phyloP scores from a whole-genome alignment of 2,888 invertebrate genomes.

The Graphium colonna region DNA sequence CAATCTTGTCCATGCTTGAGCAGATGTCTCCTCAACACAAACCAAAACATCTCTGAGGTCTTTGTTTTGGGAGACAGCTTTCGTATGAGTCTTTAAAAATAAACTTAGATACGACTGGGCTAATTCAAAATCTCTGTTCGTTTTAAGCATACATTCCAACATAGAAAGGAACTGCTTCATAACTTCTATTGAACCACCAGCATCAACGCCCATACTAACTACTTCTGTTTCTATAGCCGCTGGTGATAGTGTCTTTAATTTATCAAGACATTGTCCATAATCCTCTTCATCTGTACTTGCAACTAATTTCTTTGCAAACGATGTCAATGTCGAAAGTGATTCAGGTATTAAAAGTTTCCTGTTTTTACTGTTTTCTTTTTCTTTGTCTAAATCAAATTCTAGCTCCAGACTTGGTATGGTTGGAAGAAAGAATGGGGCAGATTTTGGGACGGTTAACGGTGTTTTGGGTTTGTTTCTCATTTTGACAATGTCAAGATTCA shows the following conservation, averaged over 20 bases:
- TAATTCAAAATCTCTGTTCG: constrained; percentile 92
- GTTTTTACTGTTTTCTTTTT: constrained; percentile 50
- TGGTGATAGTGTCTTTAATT: constrained; percentile 86
- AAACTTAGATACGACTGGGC: constrained; percentile 93
- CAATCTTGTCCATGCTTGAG: constrained; percentile 82
- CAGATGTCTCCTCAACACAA: constrained; percentile 80
- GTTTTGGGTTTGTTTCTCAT: constrained; percentile 94
- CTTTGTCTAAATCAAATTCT: constrained; percentile 86
- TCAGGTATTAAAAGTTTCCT: constrained; percentile 80
- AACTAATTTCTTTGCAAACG: constrained; percentile 83
- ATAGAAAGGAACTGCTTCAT: constrained; percentile 90
- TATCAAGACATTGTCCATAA: constrained; percentile 80
- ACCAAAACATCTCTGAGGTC: constrained; percentile 77
- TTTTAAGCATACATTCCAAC: constrained; percentile 84
- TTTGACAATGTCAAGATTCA: constrained; percentile 92
- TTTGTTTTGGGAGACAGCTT: constrained; percentile 76
- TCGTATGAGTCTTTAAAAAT: constrained; percentile 90
- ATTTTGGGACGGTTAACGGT: constrained; percentile 89
- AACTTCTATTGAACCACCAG: constrained; percentile 84
- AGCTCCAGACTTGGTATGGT: constrained; percentile 91
- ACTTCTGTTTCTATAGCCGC: constrained; percentile 94
- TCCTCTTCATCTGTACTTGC: constrained; percentile 68
- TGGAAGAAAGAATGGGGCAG: constrained; percentile 97
- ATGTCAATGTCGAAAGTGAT: constrained; percentile 83
- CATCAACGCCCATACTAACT: constrained; percentile 86